Percentiles rank a stretch among this genome's conserved stretches.
These are phyloP conservation scores for Elephantulus edwardii DNA, from an alignment of 2,113 vertebrate genomes.

Conservation along the genomic window DNA sequence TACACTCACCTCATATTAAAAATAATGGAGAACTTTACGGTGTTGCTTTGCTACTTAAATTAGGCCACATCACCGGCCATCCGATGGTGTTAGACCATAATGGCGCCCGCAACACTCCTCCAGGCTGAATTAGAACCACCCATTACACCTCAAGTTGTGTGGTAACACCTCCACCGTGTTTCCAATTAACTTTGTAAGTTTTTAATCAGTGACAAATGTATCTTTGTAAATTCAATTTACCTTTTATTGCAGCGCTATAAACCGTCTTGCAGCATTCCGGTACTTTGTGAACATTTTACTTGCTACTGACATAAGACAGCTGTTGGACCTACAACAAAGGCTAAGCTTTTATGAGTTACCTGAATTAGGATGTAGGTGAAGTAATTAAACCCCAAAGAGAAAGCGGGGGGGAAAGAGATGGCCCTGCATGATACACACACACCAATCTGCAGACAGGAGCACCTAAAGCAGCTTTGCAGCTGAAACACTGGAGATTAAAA, in stretches of 20 bases:
- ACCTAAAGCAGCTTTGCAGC: conserved; percentile 36
- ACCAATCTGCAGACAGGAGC: conserved; percentile 56
- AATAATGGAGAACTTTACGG: conserved; percentile 64
- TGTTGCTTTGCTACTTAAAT: conserved; percentile 70
- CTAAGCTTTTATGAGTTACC: conserved; percentile 93
- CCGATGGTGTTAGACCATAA: conserved; percentile 64
- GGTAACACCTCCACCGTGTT: conserved; percentile 89
- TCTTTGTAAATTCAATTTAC: conserved; percentile 91
- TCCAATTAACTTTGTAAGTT: conserved; percentile 90
- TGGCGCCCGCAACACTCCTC: conserved; percentile 56
- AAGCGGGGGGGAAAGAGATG: conserved; percentile 71
- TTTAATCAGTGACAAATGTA: conserved; percentile 90
- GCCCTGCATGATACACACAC: conserved; percentile 74
- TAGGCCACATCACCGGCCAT: conserved; percentile 15
- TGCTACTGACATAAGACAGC: conserved; percentile 98
- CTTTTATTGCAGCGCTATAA: conserved; percentile 90
- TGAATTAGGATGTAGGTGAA: conserved; percentile 98
- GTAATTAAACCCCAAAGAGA: conserved; percentile 94
- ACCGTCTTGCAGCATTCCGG: conserved; percentile 97
- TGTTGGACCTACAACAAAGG: conserved; percentile 96
- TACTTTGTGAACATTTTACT: conserved; percentile 96
- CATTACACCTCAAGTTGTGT: conserved; percentile 88
- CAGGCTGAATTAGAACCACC: conserved; percentile 82
- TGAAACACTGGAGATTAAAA: conserved; percentile 32
- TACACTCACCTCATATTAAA: conserved; percentile 63